Evolutionary conservation across 2,888 invertebrate genomes (phyloP), one percentile per base, ranked within the genome.

Genomic region (Rhagophthalmus giganteus): DNA sequence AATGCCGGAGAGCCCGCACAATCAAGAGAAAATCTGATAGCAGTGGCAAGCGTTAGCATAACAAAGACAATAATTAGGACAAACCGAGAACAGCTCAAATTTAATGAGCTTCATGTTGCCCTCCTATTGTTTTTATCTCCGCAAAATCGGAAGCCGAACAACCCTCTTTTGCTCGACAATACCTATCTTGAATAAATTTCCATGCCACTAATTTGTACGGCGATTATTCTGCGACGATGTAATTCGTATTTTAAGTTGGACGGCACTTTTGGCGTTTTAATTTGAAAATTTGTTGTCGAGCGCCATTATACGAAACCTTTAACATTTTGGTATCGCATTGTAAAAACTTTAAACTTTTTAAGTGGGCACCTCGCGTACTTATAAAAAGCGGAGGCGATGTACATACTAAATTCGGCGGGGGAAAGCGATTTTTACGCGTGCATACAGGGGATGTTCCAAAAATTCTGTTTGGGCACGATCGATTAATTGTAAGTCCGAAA

Each of bases 61-160:
- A 46, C 44, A 44, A 46, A 38, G 46, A 46, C 34, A 38, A 46
- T 46, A 38, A 46, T 46, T 46, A 38, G 37, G 31, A 38, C 38
- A 46, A 44, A 38, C 46, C 46, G 46, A 38, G 31, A 38, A 37
- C 46, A 38, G 35, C 38, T 46, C 46, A 38, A 46, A 24, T 46
- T 46, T 46, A 46, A 46, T 46, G 46, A 46, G 38, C 26, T 32
- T 25, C 37, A 25, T 38, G 46, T 38, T 46, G 31, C 46, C 31
- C 35, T 44, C 28, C 41, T 14, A 44, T 44, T 44, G 44, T 44
- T 44, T 44, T 44, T 44, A 44, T 35, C 34, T 11, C 9, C 13
- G 24, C 24, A 41, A 32, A 39, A 41, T 41, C 40, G 40, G 40
- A 39, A 41, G 40, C 40, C 31, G 32, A 41, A 31, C 40, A 32